These are phyloP conservation scores for Cheilosia pagana DNA, from an alignment of 2,888 invertebrate genomes.

Conservation along the genomic window DNA sequence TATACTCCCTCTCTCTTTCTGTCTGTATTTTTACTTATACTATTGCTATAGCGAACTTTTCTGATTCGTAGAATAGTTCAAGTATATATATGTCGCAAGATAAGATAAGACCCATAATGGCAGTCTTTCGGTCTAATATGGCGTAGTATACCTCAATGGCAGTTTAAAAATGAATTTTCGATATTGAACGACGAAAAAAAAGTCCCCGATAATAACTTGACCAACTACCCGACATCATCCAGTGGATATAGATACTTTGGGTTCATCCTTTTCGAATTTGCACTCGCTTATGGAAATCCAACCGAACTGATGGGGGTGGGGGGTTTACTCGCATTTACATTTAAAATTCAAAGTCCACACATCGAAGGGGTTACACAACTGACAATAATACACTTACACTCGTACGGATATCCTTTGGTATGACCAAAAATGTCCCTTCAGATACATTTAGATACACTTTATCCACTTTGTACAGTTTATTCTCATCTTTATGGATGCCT, in stretches of 20 bases:
- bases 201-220: slow-evolving; percentile 60
- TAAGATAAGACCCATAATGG: slow-evolving; percentile 66
- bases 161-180: slow-evolving; percentile 23
- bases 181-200: slow-evolving; percentile 11
- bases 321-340: slow-evolving; percentile 14
- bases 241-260: slow-evolving; percentile 3
- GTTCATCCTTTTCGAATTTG: slow-evolving; percentile 59
- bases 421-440: slow-evolving; percentile 69
- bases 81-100: slow-evolving; percentile 58
- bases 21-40: slow-evolving; percentile 22
- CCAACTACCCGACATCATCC: slow-evolving; percentile 25
- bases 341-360: slow-evolving; percentile 62
- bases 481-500: slow-evolving; percentile 53
- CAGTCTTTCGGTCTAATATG: slow-evolving; percentile 49
- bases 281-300: slow-evolving; percentile 52
- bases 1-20: slow-evolving; percentile 36
- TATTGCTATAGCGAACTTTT: slow-evolving; percentile 47
- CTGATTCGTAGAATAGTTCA: slow-evolving; percentile 72
- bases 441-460: slow-evolving; percentile 55
- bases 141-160: slow-evolving; percentile 51
- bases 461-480: slow-evolving; percentile 40
- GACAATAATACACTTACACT: slow-evolving; percentile 58
- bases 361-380: slow-evolving; percentile 42
- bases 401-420: slow-evolving; percentile 67
- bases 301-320: background rate